These are phyloP conservation scores for Ondatra zibethicus DNA, from an alignment of 2,113 vertebrate genomes.

Conservation along the genomic window DNA sequence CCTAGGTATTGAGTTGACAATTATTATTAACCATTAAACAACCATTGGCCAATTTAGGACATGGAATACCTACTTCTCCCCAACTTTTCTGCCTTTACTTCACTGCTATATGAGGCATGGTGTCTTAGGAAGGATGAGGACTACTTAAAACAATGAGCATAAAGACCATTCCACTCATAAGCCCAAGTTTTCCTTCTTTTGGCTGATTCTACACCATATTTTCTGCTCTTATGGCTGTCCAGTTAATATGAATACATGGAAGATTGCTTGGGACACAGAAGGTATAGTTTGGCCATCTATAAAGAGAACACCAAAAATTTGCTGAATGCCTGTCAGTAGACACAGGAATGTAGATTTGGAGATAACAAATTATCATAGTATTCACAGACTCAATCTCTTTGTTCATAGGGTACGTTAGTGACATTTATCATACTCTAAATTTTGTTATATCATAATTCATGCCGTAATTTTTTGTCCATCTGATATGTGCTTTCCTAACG, in stretches of 20 bases:
- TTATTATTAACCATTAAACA: not conserved
- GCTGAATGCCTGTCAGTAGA: not conserved
- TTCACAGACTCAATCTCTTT: not conserved
- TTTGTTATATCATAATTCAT: not conserved
- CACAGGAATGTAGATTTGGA: not conserved
- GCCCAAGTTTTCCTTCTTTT: not conserved
- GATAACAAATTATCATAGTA: not conserved
- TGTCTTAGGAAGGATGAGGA: accelerated
- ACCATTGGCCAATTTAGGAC: not conserved
- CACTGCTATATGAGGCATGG: not conserved
- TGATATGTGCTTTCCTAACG: not conserved
- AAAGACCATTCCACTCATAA: not conserved
- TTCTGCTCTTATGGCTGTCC: not conserved
- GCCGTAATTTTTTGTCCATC: not conserved
- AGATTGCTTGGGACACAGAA: not conserved
- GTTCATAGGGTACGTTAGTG: not conserved
- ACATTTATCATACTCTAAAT: not conserved
- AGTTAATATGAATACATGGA: constrained; percentile 44
- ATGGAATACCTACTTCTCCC: not conserved
- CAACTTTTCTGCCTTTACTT: not conserved
- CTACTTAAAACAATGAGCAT: not conserved
- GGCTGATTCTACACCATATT: not conserved
- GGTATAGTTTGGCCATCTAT: constrained; percentile 7
- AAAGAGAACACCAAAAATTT: constrained; percentile 1
- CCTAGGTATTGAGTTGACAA: not conserved